Evolutionary conservation across 2,113 vertebrate genomes (phyloP).

Genomic region (Lates calcarifer): DNA sequence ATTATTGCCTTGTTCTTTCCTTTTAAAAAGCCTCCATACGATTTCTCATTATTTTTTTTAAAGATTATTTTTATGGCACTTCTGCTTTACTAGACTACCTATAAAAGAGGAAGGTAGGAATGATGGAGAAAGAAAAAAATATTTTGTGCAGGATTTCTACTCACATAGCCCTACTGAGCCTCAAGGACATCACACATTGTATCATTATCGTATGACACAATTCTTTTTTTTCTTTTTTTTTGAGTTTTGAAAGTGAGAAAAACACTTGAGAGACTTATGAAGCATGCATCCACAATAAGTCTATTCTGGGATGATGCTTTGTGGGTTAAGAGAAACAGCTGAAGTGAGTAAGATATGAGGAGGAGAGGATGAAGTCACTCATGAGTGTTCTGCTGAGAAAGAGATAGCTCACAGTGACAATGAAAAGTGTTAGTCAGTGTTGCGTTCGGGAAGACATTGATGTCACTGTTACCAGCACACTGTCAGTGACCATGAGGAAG

Average conservation of each 20-base stretch:
- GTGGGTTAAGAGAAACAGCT: constrained; percentile 20
- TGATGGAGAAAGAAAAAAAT: neutral
- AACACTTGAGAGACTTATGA: constrained; percentile 34
- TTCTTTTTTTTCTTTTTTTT: constrained; percentile 10
- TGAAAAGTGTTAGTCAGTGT: constrained; percentile 21
- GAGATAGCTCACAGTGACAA: constrained; percentile 7
- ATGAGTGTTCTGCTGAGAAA: constrained; percentile 23
- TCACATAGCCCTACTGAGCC: constrained; percentile 17
- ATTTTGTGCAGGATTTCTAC: constrained; percentile 33
- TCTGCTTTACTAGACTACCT: constrained; percentile 49
- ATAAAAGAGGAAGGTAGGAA: constrained; percentile 39
- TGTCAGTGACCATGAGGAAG: constrained; percentile 24
- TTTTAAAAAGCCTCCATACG: constrained; percentile 45
- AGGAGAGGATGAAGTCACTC: constrained; percentile 39
- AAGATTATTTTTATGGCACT: constrained; percentile 60
- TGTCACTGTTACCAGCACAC: neutral
- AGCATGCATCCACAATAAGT: constrained; percentile 17
- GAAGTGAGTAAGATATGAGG: constrained; percentile 52
- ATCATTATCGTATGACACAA: constrained; percentile 36
- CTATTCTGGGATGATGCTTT: constrained; percentile 37
- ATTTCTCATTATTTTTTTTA: constrained; percentile 60
- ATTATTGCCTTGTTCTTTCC: constrained; percentile 17
- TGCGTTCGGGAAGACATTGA: constrained; percentile 28
- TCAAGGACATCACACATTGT: constrained; percentile 53
- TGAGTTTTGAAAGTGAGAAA: constrained; percentile 41